Percentiles rank a stretch among this genome's conserved stretches.
phyloP scores from a whole-genome alignment of 2,113 vertebrate genomes.

The Scytalopus superciliaris region DNA sequence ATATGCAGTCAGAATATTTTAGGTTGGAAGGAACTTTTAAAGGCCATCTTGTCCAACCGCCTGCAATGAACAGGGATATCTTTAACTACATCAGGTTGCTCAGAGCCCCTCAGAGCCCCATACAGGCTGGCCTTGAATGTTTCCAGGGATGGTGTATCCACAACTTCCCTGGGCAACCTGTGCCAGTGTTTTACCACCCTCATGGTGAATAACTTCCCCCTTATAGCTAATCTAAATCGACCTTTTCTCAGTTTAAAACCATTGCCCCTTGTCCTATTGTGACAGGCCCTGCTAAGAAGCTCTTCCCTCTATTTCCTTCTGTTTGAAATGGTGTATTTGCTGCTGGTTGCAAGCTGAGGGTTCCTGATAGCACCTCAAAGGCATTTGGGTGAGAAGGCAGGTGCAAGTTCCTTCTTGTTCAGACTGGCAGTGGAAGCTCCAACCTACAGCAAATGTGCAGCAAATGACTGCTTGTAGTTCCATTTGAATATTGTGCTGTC shows the following conservation, averaged over 20 bases:
- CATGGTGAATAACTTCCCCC: neutral
- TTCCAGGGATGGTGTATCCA: neutral
- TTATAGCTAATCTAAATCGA: neutral
- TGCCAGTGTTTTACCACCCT: neutral
- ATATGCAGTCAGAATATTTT: neutral
- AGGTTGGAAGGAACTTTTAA: neutral
- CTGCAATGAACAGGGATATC: neutral
- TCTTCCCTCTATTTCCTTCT: neutral
- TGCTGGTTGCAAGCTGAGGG: neutral
- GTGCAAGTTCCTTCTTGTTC: constrained; percentile 44
- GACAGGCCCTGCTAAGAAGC: neutral
- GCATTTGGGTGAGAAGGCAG: constrained; percentile 54
- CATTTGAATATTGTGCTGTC: neutral
- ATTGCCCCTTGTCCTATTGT: neutral
- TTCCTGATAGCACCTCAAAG: constrained; percentile 21
- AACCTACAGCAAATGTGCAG: neutral
- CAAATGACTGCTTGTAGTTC: neutral
- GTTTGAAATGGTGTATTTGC: neutral
- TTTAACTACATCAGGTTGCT: neutral
- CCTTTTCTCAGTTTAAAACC: neutral
- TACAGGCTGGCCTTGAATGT: neutral
- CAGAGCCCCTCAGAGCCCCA: neutral
- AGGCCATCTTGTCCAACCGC: neutral
- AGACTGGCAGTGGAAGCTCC: neutral
- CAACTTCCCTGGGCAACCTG: neutral